Base-by-base conservation (phyloP, 2,113 vertebrate species). In the Astatoreochromis straeleni region DNA sequence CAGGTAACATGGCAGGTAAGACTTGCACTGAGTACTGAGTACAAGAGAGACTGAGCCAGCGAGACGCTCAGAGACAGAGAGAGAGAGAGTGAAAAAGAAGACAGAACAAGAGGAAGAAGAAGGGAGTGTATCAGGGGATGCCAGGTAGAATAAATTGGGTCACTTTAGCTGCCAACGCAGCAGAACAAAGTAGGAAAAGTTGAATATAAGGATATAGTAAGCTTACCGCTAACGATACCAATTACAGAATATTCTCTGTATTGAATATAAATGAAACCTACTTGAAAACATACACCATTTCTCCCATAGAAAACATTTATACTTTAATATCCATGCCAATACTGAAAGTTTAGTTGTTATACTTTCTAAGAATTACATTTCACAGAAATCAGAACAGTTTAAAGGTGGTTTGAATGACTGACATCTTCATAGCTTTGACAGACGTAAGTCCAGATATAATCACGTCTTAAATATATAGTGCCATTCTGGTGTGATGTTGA, bases 31-130 rank as follows among this genome's bases (percentile, higher is more conserved):
- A 42, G 40, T 42, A 68, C 45, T 78, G 87, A 85, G 55, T 7
- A 54, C 54, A 47, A 83, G 47, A 88, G 75, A 80, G 53, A n/a
- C 38, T 80, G 65, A 85, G 65, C 47, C 60, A 83, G 82, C 7
- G 42, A 84, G 65, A 88, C 57, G 7, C 12, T 42, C 33, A 14
- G 47, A 85, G 54, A 54, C 7, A 2, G 12, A 70, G n/a, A 82
- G 13, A 82, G 13, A 82, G 33, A 21, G 40, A 53, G 19, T 5
- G 19, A 31, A 78, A 63, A 19, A 78, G 73, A 8, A 75, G 54
- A 47, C 7, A 2, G 26, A 55, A 4, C 5, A 13, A 17, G 42
- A 42, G 7, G 4, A 24, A 7, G 84, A 60, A 70, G 54, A 6
- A 45, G 21, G 51, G 33, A 78, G 12, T 7, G 13, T 11, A 24